These are phyloP conservation scores for Aleiodes sp. DNA, from an alignment of 1,140 invertebrate species.

Conservation along the genomic window DNA sequence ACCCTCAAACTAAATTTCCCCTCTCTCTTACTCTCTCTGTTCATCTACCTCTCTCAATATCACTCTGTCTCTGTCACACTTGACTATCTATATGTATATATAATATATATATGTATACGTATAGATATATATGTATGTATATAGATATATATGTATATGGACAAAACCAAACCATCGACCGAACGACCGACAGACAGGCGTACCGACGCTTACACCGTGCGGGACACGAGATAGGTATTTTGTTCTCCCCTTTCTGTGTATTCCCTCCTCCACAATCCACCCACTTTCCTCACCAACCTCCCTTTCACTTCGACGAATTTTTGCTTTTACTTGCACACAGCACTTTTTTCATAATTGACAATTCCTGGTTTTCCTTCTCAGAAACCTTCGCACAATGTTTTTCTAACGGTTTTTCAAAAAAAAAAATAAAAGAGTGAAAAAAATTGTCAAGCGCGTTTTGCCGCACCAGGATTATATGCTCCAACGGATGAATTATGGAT, in stretches of 20 bases:
- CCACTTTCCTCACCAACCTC: constrained; percentile 1
- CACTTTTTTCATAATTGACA: not conserved
- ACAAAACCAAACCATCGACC: constrained; percentile 63
- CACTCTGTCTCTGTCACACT: constrained; percentile 13
- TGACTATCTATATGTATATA: constrained; percentile 27
- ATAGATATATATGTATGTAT: too few species aligned
- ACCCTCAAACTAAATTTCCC: constrained; percentile 28
- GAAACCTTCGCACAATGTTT: constrained; percentile 1
- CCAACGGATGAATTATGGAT: constrained; percentile 14
- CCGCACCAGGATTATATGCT: constrained; percentile 5
- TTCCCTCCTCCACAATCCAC: not conserved
- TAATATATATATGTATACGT: too few species aligned
- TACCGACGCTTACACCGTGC: constrained; percentile 46
- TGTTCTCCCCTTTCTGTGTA: constrained; percentile 35
- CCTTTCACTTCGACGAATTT: constrained; percentile 1
- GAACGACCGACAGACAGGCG: constrained; percentile 55
- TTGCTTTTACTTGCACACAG: not conserved
- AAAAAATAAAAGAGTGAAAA: too few species aligned
- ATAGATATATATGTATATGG: constrained; percentile 49
- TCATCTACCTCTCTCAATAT: constrained; percentile 19
- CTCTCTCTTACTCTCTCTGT: constrained; percentile 21
- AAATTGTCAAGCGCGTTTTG: constrained; percentile 13
- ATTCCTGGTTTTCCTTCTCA: not conserved
- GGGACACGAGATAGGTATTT: constrained; percentile 57
- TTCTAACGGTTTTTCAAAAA: constrained; percentile 1